phyloP scores from a whole-genome alignment of 1,140 invertebrate genomes.

The Brachionus paranguensis region DNA sequence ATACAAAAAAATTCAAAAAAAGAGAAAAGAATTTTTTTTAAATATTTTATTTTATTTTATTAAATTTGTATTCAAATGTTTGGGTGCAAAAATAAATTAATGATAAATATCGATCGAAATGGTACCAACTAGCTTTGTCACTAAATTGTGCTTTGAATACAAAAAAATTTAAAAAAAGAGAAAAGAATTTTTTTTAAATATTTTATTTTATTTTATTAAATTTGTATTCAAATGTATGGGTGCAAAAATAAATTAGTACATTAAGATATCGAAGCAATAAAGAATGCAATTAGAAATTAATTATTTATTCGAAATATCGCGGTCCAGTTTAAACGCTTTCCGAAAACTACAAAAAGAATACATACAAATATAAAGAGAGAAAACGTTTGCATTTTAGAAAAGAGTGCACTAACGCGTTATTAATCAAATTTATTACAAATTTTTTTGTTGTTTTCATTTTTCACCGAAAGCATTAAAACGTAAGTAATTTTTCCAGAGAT shows the following conservation, averaged over 20 bases:
- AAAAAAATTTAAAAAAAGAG: background rate
- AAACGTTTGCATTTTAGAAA: background rate
- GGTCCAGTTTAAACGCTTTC: background rate
- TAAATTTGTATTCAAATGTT: slow-evolving; percentile 37
- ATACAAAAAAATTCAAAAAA: background rate
- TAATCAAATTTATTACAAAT: slow-evolving; percentile 29
- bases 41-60: slow-evolving; percentile 5
- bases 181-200: background rate
- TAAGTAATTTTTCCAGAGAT: slow-evolving; percentile 21
- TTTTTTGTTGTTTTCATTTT: background rate
- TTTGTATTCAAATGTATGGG: slow-evolving; percentile 18
- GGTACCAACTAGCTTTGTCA: background rate
- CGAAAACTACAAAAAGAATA: background rate
- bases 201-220: background rate
- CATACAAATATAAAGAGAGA: background rate
- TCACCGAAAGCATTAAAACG: background rate
- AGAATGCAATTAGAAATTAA: slow-evolving; percentile 35
- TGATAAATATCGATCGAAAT: background rate
- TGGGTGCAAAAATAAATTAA: slow-evolving; percentile 19
- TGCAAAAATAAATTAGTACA: background rate
- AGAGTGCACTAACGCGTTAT: slow-evolving; percentile 31
- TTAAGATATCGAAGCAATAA: background rate
- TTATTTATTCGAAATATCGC: background rate
- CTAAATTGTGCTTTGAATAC: background rate
- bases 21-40: background rate